These are phyloP conservation scores for Xenentodon cancila DNA, from an alignment of 2,797 vertebrate genomes.

Conservation along the genomic window DNA sequence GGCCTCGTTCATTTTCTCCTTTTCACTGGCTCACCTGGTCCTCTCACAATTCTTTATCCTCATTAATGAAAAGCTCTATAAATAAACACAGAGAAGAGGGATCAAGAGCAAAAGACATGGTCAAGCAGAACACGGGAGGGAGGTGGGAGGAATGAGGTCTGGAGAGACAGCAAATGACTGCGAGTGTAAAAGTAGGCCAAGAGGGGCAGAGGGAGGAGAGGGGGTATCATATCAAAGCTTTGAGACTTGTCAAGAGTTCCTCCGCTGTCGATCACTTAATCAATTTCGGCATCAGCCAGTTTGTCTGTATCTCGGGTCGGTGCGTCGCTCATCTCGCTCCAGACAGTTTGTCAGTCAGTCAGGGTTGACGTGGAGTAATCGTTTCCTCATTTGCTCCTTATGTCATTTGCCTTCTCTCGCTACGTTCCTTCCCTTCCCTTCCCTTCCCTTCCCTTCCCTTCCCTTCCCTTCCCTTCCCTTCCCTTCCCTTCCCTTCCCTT, in stretches of 20 bases:
- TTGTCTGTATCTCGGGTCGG: conserved; percentile 33
- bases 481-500: background rate
- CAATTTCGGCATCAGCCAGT: conserved; percentile 58
- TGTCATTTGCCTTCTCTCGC: conserved; percentile 19
- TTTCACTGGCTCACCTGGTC: conserved; percentile 20
- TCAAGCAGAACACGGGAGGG: conserved; percentile 50
- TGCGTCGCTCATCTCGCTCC: conserved; percentile 50
- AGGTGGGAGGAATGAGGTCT: conserved; percentile 39
- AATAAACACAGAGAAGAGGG: conserved; percentile 50
- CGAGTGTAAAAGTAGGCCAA: conserved; percentile 57
- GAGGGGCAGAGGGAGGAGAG: conserved; percentile 36
- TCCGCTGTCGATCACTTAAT: conserved; percentile 60
- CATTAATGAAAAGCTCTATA: conserved; percentile 66
- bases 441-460: background rate
- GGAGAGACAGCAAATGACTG: conserved; percentile 16
- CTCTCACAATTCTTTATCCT: conserved; percentile 32
- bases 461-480: background rate
- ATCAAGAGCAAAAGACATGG: conserved; percentile 25
- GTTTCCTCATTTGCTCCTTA: conserved; percentile 41
- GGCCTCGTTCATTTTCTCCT: background rate
- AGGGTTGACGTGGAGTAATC: conserved; percentile 24
- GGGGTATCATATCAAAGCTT: conserved; percentile 48
- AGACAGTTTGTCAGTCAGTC: conserved; percentile 59
- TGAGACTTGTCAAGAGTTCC: conserved; percentile 28
- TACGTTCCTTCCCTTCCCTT: background rate